A percentile compares a stretch with the other conserved stretches of the same genome.
Evolutionary conservation across 2,113 vertebrate species (phyloP).

Genomic region (Barbus barbus): DNA sequence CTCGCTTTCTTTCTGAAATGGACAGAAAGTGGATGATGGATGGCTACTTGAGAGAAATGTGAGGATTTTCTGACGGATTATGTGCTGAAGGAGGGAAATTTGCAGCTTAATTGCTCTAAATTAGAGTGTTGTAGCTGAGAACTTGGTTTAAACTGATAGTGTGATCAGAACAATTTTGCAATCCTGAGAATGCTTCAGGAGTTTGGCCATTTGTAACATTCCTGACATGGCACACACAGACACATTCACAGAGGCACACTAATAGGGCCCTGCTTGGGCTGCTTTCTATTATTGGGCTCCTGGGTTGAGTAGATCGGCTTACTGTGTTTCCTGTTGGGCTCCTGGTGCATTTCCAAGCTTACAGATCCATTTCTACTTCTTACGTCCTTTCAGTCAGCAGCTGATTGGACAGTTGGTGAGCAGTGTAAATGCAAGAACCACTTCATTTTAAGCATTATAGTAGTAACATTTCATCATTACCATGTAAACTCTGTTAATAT

Average conservation of each 20-base stretch:
- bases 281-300: slow-evolving; percentile 41
- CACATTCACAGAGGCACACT: slow-evolving; percentile 31
- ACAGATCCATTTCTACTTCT: slow-evolving; percentile 41
- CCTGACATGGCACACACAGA: slow-evolving; percentile 7
- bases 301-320: slow-evolving; percentile 43
- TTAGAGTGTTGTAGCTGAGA: background rate
- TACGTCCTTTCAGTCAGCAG: background rate
- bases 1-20: background rate
- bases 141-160: background rate
- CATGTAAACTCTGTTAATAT: too few species aligned
- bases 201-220: slow-evolving; percentile 30
- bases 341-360: slow-evolving; percentile 19
- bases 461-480: background rate
- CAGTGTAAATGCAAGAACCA: background rate
- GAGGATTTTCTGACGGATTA: slow-evolving; percentile 2
- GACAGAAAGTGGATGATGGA: slow-evolving; percentile 39
- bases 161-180: background rate
- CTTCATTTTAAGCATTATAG: background rate
- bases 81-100: slow-evolving; percentile 9
- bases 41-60: background rate
- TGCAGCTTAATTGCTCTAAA: slow-evolving; percentile 17
- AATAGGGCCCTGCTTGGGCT: slow-evolving; percentile 20
- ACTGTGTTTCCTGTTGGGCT: slow-evolving; percentile 57
- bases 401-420: background rate
- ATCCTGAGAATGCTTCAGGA: slow-evolving; percentile 7